These are phyloP conservation scores for Lucifuga dentata DNA, from an alignment of 2,113 vertebrate species.

Conservation along the genomic window DNA sequence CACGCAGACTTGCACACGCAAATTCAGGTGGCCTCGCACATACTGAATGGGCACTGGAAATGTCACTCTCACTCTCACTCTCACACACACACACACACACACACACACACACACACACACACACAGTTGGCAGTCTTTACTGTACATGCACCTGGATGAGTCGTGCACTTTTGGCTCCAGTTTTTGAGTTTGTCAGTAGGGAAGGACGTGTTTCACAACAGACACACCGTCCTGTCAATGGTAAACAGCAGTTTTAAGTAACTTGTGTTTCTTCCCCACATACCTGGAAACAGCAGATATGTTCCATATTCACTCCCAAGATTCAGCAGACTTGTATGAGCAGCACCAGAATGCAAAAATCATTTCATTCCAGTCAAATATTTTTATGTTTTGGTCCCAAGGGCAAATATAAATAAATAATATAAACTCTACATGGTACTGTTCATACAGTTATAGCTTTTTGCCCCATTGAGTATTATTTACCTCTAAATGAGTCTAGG, in stretches of 20 bases:
- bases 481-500: not conserved
- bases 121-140: no score
- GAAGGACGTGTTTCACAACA: slow-evolving; percentile 10
- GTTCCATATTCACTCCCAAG: no score
- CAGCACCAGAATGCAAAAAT: no score
- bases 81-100: not conserved
- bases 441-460: slow-evolving; percentile 6
- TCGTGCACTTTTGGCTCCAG: no score
- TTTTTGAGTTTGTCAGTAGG: not conserved
- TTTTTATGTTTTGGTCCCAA: slow-evolving; percentile 9
- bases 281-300: slow-evolving; percentile 25
- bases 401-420: no score
- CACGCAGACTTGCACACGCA: slow-evolving; percentile 3
- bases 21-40: not conserved
- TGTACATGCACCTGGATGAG: no score
- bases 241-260: slow-evolving; percentile 9
- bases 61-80: not conserved
- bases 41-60: no score
- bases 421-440: no score
- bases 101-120: slow-evolving; percentile 47
- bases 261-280: not conserved
- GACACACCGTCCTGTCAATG: slow-evolving; percentile 9
- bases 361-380: no score
- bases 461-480: not conserved
- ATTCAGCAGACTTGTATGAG: no score